phyloP scores from a whole-genome alignment of 2,888 invertebrate species.

The Ligdia adustata region DNA sequence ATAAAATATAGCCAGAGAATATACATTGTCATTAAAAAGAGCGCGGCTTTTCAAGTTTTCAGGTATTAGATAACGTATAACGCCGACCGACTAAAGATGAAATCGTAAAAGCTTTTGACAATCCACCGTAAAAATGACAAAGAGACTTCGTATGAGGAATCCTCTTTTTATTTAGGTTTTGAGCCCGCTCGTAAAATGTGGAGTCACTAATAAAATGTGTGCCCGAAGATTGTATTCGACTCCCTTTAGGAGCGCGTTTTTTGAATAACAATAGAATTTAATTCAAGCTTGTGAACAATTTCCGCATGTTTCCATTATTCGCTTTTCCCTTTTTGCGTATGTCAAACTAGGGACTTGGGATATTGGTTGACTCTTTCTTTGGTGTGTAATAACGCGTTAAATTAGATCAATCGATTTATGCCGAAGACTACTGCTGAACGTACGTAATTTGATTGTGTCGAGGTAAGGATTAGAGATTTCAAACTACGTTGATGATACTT shows the following conservation, averaged over 20 bases:
- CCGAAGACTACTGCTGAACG: neutral
- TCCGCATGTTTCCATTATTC: conserved; percentile 48
- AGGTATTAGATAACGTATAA: conserved; percentile 46
- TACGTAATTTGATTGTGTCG: conserved; percentile 2
- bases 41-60: conserved; percentile 32
- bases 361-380: conserved; percentile 38
- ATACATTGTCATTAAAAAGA: neutral
- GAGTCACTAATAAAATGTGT: conserved; percentile 69
- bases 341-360: conserved; percentile 38
- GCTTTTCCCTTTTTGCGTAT: conserved; percentile 38
- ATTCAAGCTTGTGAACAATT: conserved; percentile 46
- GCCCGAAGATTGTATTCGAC: conserved; percentile 58
- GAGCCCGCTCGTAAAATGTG: conserved; percentile 69
- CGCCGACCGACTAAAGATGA: conserved; percentile 54
- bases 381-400: conserved; percentile 34
- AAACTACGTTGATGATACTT: too few relatives aligned
- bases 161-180: conserved; percentile 71
- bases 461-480: too few relatives aligned
- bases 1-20: too few relatives aligned
- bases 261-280: conserved; percentile 57
- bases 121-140: conserved; percentile 75
- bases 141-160: conserved; percentile 71
- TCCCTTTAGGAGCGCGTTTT: conserved; percentile 46
- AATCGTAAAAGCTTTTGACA: conserved; percentile 76
- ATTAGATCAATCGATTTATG: conserved; percentile 25